Evolutionary conservation across 1,140 invertebrate species (phyloP).

Genomic region (Danaus melanippus): DNA sequence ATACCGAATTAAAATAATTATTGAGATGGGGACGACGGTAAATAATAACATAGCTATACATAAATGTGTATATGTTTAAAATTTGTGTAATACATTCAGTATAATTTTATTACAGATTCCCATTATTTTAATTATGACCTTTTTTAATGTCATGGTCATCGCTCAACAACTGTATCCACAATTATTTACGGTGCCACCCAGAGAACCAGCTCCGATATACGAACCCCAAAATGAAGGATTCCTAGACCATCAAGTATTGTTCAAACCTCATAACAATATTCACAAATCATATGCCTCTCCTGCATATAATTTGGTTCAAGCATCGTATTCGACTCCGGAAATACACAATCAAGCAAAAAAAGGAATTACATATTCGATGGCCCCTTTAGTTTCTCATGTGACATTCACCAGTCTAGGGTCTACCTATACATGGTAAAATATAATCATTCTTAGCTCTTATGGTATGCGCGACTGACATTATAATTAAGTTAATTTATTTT

Average conservation of each 20-base stretch:
- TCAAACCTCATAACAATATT: neutral
- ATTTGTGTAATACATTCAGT: too few relatives aligned
- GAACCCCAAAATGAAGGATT: constrained; percentile 9
- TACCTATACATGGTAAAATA: constrained; percentile 36
- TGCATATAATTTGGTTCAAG: too few relatives aligned
- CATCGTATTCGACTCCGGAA: neutral
- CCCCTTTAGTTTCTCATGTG: constrained; percentile 32
- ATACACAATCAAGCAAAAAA: constrained; percentile 17
- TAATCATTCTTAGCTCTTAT: constrained; percentile 17
- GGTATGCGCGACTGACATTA: constrained; percentile 33
- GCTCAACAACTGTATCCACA: too few relatives aligned
- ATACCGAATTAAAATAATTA: too few relatives aligned
- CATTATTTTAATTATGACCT: too few relatives aligned
- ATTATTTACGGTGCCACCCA: too few relatives aligned
- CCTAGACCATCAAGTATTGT: too few relatives aligned
- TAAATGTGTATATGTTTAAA: too few relatives aligned
- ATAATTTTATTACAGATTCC: too few relatives aligned
- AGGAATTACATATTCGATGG: constrained; percentile 28
- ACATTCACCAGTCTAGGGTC: constrained; percentile 31
- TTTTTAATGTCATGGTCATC: too few relatives aligned
- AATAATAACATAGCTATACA: too few relatives aligned
- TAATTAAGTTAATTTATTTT: constrained; percentile 31
- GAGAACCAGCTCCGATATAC: constrained; percentile 15
- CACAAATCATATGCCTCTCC: neutral
- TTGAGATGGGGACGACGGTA: neutral